Evolutionary conservation across 2,113 vertebrate species (phyloP), one percentile per base, ranked within the genome.

Genomic region (Neopipo cinnamomea): DNA sequence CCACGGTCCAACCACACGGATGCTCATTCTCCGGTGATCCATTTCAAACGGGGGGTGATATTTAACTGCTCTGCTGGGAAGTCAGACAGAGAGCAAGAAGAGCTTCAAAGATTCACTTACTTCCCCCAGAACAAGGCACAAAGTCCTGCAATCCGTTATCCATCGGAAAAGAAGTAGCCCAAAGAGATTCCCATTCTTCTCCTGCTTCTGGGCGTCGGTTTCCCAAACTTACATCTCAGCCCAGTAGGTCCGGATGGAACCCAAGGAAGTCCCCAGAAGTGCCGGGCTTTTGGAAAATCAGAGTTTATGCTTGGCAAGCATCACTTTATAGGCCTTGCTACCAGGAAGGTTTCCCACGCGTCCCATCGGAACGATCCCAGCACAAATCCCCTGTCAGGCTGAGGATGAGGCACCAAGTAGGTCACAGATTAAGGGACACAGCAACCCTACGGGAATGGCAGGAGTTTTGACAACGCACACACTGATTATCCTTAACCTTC

Each of bases 121-220:
- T 72, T 86, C 19, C 24, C 42, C 24, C 79, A 88, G 88, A 93
- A 93, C 15, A 85, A 70, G 78, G 58, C 68, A 85, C 53, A 66
- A 83, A 95, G n/a, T 84, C 75, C 72, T 89, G 12, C 12, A 50
- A 33, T 46, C 92, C 88, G 88, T 76, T 92, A 93, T 49, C 82
- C 28, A 90, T 89, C 79, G 93, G 31, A 25, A 47, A 80, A 92
- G 13, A 33, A 90, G 62, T 1, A 72, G 81, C 59, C 63, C 4
- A 11, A 89, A 81, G 46, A 79, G 62, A 70, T 85, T 93, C 89
- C 59, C 58, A 80, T 66, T 96, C 81, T 85, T 91, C 62, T 89
- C 75, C 58, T 53, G 24, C 67, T 95, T 35, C n/a, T 17, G 58
- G 55, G 62, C 12, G 71, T 82, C 5, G 0, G 14, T 42, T 81